Conservation (phyloP, 2,888 invertebrate species). For the Dynastes hyllus region DNA sequence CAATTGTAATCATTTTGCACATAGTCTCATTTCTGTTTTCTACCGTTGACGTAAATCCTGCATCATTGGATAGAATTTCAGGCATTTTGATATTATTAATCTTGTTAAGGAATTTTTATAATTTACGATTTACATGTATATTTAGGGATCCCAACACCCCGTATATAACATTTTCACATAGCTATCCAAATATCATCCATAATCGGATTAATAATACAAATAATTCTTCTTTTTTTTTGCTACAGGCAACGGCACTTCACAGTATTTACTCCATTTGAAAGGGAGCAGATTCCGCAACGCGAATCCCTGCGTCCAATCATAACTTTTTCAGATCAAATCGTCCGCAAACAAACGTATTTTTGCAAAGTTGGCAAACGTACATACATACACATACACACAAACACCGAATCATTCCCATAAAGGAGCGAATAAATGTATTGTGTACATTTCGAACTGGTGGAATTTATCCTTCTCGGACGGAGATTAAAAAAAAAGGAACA, state of each 20-base stretch:
- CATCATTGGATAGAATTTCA: no score
- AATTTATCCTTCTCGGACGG: conserved; percentile 55
- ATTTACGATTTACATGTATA: no score
- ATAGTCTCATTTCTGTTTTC: no score
- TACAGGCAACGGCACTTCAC: not conserved
- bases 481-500: conserved; percentile 42
- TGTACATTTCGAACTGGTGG: conserved; percentile 53
- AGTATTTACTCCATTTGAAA: conserved; percentile 18
- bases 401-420: conserved; percentile 46
- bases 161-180: conserved; percentile 3
- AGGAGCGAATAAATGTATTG: conserved; percentile 55
- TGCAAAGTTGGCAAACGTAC: conserved; percentile 53
- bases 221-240: conserved; percentile 17
- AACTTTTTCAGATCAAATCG: conserved; percentile 53
- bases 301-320: conserved; percentile 30
- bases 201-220: conserved; percentile 32
- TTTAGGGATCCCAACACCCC: no score
- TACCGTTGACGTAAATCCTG: no score
- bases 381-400: not conserved
- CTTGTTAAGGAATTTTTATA: no score
- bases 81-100: no score
- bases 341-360: conserved; percentile 59
- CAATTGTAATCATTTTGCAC: no score
- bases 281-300: conserved; percentile 14
- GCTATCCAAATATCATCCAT: not conserved